Evolutionary conservation across 2,888 invertebrate genomes (phyloP), one percentile per base, ranked within the genome.

Genomic region (Apeira syringaria): DNA sequence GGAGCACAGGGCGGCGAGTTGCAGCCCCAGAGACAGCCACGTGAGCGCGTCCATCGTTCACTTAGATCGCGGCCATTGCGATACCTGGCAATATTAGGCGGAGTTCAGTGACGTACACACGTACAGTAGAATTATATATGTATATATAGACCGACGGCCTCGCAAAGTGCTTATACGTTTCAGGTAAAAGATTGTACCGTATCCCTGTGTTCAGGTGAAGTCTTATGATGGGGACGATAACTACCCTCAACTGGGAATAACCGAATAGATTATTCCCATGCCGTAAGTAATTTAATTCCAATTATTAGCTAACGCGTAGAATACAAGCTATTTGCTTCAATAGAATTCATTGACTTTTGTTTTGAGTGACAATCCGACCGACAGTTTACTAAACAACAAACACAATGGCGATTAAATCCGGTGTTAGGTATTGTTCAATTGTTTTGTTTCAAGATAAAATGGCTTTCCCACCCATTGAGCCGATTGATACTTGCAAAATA

Each of bases 1-100:
- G 47, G 94, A 95, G 82, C 95, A 95, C 32, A 96, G 89, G 13
- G 96, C 96, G 50, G 95, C 92, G 63, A 96, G 89, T 81, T 96
- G 96, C 68, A 96, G 92, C 62, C 95, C 94, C 75, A 96, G 88
- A 20, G 95, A 93, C 69, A 95, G 84, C 84, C 94, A 95, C 64
- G 95, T 96, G 69, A 95, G 94, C 68, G 94, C 93, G 75, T 96
- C 96, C 96, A 96, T 96, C 47, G 64, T 67, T 61, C 31, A 50
- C 25, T 68, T 64, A 79, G 44, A 65, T 61, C 38, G 68, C 63
- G 56, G 63, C 58, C 86, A 86, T 84, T 64, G 61, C 79, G 56
- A 58, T 54, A 64, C 70, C 86, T 86, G 79, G 6, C 79, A 82
- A 68, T 69, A 74, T n/a, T n/a, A n/a, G n/a, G n/a, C n/a, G n/a